Evolutionary conservation across 2,113 vertebrate species (phyloP).

Genomic region (Macrotus californicus): DNA sequence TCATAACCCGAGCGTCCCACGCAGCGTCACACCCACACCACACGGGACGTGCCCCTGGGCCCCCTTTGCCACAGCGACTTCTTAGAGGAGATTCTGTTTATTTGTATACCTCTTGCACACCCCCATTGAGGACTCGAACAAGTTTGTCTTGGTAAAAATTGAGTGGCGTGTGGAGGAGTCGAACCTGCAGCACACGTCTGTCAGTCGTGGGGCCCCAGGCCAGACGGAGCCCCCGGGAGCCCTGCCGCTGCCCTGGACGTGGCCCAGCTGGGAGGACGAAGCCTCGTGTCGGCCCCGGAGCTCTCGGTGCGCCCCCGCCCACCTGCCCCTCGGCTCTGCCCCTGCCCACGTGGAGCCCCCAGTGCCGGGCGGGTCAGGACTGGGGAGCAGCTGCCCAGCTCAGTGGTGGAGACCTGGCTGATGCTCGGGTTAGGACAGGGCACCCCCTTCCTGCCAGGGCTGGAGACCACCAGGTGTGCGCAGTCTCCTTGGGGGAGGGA

Average conservation of each 20-base stretch:
- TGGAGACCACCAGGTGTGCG: background rate
- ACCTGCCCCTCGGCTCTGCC: background rate
- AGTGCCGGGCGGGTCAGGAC: background rate
- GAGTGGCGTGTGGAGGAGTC: slow-evolving; percentile 48
- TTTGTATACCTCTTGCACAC: slow-evolving; percentile 82
- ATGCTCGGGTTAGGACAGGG: no score
- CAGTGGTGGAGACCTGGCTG: background rate
- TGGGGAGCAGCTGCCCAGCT: background rate
- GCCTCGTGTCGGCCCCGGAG: background rate
- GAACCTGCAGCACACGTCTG: slow-evolving; percentile 1
- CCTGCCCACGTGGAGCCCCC: background rate
- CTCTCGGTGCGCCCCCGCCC: background rate
- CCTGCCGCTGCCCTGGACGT: background rate
- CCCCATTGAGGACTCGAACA: slow-evolving; percentile 80
- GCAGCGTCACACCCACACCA: background rate
- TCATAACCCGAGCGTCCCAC: slow-evolving; percentile 49
- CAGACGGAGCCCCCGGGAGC: background rate
- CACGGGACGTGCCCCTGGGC: background rate
- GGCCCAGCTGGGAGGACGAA: accelerated
- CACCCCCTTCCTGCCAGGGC: background rate
- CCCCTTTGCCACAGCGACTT: slow-evolving; percentile 10
- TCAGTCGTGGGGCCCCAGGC: background rate
- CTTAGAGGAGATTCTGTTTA: slow-evolving; percentile 64
- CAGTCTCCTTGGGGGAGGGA: background rate
- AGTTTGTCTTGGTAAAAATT: slow-evolving; percentile 70